Conservation (phyloP, 2,113 vertebrate species). For the Malurus cyaneus region DNA sequence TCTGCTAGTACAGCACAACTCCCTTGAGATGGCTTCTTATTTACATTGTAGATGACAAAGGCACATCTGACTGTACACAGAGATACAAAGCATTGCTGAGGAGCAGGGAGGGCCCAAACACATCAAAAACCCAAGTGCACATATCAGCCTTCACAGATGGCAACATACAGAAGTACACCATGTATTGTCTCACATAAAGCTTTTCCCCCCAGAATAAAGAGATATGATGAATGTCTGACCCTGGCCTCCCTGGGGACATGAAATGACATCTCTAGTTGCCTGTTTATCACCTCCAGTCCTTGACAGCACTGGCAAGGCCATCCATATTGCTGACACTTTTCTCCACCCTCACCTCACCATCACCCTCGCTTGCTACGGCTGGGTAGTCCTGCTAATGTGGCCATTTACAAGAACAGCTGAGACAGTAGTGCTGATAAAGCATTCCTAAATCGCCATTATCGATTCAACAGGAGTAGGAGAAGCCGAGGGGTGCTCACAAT, state of each 20-base stretch:
- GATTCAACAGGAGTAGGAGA: background rate
- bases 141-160: background rate
- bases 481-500: background rate
- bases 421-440: constrained; percentile 44
- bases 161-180: background rate
- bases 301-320: constrained; percentile 39
- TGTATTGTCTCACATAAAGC: background rate
- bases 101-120: background rate
- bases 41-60: background rate
- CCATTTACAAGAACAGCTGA: constrained; percentile 11
- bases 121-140: background rate
- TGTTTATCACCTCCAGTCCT: constrained; percentile 36
- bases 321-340: constrained; percentile 14
- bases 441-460: background rate
- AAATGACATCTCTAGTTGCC: constrained; percentile 20
- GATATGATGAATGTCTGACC: background rate
- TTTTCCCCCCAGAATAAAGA: background rate
- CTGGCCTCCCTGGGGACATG: background rate
- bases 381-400: background rate
- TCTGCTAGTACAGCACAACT: background rate
- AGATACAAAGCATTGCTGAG: background rate
- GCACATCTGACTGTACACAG: background rate
- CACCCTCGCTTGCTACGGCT: background rate
- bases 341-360: background rate
- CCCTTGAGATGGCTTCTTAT: background rate